These are phyloP conservation scores for Bryconaethiops microstoma DNA, from an alignment of 2,797 vertebrate species.

Conservation along the genomic window DNA sequence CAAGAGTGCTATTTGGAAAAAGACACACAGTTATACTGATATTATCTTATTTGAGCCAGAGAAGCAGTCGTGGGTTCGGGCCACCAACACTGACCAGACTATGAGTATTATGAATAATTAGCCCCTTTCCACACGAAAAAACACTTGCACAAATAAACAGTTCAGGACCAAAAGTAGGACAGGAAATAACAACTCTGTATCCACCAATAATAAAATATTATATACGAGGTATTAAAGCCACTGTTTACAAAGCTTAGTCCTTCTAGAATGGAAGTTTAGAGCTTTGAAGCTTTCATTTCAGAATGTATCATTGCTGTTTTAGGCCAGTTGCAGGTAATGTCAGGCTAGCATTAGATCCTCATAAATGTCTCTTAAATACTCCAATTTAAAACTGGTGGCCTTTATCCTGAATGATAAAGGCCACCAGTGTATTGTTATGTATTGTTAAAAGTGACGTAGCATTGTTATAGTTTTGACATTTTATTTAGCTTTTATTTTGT, in stretches of 20 bases:
- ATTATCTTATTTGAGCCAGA: neutral
- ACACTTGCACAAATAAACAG: neutral
- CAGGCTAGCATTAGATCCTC: neutral
- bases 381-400: too few relatives aligned
- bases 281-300: neutral
- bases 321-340: neutral
- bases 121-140: neutral
- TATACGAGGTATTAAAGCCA: neutral
- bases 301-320: neutral
- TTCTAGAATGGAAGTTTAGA: neutral
- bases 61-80: neutral
- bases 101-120: neutral
- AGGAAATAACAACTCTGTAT: neutral
- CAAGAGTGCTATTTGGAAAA: constrained; percentile 11
- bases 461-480: too few relatives aligned
- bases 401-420: too few relatives aligned
- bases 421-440: too few relatives aligned
- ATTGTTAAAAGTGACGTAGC: too few relatives aligned
- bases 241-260: neutral
- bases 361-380: too few relatives aligned
- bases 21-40: neutral
- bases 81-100: neutral
- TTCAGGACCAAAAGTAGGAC: neutral
- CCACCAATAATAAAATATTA: neutral
- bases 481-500: too few relatives aligned